Percentiles rank a stretch among this genome's conserved stretches.
Conservation (phyloP, 2,797 vertebrate species). For the Acanthurus tractus region DNA sequence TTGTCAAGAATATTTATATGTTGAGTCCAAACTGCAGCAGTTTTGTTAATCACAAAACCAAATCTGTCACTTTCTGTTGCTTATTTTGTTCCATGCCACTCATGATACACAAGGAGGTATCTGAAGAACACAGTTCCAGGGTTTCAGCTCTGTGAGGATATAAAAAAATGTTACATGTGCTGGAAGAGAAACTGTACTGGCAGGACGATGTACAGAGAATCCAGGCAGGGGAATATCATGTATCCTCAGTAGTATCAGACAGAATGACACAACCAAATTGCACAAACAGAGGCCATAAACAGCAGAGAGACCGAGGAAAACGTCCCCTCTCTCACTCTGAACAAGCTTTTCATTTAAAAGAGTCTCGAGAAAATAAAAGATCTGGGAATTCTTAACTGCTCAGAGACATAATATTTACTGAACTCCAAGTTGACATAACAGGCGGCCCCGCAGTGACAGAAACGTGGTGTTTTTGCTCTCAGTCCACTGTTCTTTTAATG, state of each 20-base stretch:
- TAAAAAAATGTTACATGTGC: constrained; percentile 19
- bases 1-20: neutral
- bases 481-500: constrained; percentile 45
- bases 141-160: constrained; percentile 13
- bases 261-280: neutral
- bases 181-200: neutral
- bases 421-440: constrained; percentile 64
- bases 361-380: constrained; percentile 34
- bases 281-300: constrained; percentile 60
- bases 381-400: constrained; percentile 56
- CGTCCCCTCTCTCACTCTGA: constrained; percentile 3
- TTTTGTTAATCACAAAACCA: neutral
- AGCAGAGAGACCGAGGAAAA: constrained; percentile 27
- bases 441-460: constrained; percentile 40
- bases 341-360: constrained; percentile 32
- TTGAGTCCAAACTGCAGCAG: neutral
- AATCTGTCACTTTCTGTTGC: constrained; percentile 10
- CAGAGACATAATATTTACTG: constrained; percentile 75
- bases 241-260: constrained; percentile 24
- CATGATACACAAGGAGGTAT: neutral
- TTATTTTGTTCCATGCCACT: constrained; percentile 5
- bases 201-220: constrained; percentile 12
- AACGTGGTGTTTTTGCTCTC: constrained; percentile 49
- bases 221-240: constrained; percentile 25
- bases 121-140: constrained; percentile 6